Conservation (phyloP, 2,113 vertebrate genomes). For the Gavia stellata region DNA sequence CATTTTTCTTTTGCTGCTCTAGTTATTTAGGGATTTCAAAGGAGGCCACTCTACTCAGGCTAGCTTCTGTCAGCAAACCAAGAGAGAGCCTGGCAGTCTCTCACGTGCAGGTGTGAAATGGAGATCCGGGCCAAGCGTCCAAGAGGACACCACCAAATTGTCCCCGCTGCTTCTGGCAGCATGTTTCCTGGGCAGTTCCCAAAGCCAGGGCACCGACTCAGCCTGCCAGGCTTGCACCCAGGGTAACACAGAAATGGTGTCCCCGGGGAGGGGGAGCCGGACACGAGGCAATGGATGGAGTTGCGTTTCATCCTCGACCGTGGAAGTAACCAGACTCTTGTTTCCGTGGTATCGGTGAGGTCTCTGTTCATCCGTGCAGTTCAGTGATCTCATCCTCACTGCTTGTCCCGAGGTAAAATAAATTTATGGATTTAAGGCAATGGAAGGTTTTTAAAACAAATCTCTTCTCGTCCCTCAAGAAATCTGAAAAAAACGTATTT, state of each 20-base stretch:
- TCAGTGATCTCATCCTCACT: slow-evolving; percentile 34
- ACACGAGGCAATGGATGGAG: accelerated
- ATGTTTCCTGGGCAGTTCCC: neutral
- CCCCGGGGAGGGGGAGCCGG: neutral
- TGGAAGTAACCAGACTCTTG: neutral
- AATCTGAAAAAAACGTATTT: neutral
- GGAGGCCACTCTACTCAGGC: neutral
- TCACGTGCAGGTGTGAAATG: neutral
- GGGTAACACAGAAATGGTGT: neutral
- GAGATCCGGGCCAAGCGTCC: neutral
- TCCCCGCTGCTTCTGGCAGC: neutral
- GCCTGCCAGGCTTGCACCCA: neutral
- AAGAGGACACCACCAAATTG: neutral
- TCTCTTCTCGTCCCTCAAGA: slow-evolving; percentile 17
- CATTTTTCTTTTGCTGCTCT: neutral
- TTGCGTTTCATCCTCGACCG: neutral
- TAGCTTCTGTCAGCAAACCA: neutral
- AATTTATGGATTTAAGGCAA: slow-evolving; percentile 6
- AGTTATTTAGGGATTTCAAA: neutral
- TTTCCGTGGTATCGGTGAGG: neutral
- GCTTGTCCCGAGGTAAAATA: slow-evolving; percentile 3
- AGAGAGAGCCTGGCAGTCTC: neutral
- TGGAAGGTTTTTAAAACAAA: slow-evolving; percentile 41
- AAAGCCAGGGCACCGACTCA: neutral
- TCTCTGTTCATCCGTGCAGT: neutral